Evolutionary conservation across 2,888 invertebrate species (phyloP).

Genomic region (Scaptomyza tumidula): DNA sequence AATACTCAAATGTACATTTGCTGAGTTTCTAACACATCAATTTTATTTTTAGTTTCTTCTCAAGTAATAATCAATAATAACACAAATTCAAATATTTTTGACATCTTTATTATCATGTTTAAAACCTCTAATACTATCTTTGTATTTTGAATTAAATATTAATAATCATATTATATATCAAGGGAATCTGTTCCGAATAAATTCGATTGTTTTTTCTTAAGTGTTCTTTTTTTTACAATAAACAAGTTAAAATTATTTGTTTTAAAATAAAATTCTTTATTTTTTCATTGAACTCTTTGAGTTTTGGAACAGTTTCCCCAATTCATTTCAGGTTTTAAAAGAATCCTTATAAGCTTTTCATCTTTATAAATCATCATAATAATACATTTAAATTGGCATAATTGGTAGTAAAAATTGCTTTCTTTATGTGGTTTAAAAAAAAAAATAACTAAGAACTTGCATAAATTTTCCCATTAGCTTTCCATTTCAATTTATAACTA

Average conservation of each 20-base stretch:
- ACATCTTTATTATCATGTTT: neutral
- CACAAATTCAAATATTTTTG: constrained; percentile 3
- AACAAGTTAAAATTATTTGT: neutral
- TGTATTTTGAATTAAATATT: constrained; percentile 6
- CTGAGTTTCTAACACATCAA: neutral
- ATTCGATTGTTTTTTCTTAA: neutral
- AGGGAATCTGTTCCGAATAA: constrained; percentile 19
- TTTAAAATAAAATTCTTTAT: neutral
- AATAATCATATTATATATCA: constrained; percentile 3
- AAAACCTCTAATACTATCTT: neutral
- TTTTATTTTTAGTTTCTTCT: neutral
- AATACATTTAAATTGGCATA: constrained; percentile 19
- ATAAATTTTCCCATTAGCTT: constrained; percentile 60
- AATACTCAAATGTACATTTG: neutral
- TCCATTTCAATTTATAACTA: constrained; percentile 45
- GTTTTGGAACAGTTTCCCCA: constrained; percentile 30
- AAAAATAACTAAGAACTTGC: constrained; percentile 49
- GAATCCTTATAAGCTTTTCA: constrained; percentile 35
- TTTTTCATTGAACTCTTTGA: neutral
- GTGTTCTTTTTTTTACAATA: neutral
- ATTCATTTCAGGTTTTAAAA: constrained; percentile 18
- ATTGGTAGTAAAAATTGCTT: constrained; percentile 29
- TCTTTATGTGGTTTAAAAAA: constrained; percentile 14
- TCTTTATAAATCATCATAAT: constrained; percentile 12
- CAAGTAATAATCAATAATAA: neutral